Conservation (phyloP, 2,888 invertebrate genomes). For the Calameuta idolon region DNA sequence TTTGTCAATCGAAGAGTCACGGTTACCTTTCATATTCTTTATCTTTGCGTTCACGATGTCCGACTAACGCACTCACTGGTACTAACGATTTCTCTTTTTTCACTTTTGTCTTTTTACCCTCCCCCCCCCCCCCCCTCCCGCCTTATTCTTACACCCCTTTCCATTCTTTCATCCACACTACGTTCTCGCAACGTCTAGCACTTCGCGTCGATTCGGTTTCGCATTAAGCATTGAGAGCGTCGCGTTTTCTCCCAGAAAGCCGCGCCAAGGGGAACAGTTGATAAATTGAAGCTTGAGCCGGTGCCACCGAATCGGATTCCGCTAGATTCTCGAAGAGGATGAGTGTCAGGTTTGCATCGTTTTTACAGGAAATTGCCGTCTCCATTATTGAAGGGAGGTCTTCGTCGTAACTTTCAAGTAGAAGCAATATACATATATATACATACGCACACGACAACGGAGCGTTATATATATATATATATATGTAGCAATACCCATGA, state of each 20-base stretch:
- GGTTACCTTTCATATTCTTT: too few relatives aligned
- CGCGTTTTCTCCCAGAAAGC: not conserved
- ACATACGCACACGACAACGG: not conserved
- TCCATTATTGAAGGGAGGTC: constrained; percentile 21
- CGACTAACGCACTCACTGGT: too few relatives aligned
- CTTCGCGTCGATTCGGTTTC: not conserved
- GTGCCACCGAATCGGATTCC: not conserved
- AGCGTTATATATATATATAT: too few relatives aligned
- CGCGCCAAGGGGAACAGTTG: not conserved
- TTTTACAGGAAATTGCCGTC: constrained; percentile 25
- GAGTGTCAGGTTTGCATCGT: constrained; percentile 13
- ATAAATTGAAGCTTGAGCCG: not conserved
- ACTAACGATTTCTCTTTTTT: not conserved
- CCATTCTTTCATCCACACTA: not conserved
- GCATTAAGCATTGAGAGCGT: constrained; percentile 2
- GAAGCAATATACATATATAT: not conserved
- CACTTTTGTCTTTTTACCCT: too few relatives aligned
- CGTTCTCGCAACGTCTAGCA: not conserved
- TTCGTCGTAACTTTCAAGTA: not conserved
- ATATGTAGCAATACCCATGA: not conserved
- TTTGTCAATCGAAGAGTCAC: too few relatives aligned
- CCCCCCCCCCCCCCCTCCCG: too few relatives aligned
- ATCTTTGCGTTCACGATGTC: too few relatives aligned
- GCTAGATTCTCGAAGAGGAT: not conserved
- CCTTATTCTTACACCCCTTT: not conserved